Evolutionary conservation across 1,140 invertebrate species (phyloP).

Genomic region (Drosophila mauritiana): DNA sequence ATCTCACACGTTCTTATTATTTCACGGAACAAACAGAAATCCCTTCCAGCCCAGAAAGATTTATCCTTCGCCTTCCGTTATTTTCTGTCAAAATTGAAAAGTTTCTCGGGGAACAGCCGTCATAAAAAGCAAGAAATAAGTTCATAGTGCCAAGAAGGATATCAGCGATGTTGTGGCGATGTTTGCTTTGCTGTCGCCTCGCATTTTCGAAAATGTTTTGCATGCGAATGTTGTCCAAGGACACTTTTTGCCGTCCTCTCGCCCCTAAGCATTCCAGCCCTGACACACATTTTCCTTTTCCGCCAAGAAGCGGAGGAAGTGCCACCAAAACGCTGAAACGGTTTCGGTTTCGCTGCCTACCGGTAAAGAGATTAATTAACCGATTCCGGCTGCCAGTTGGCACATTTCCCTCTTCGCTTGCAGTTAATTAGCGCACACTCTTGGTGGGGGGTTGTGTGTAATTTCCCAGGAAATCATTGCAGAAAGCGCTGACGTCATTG

Average conservation of each 20-base stretch:
- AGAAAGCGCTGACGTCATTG: conserved; percentile 61
- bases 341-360: conserved; percentile 31
- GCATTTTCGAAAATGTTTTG: conserved; percentile 41
- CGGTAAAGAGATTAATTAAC: conserved; percentile 80
- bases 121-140: conserved; percentile 45
- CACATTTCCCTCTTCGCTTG: conserved; percentile 65
- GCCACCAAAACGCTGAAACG: conserved; percentile 57
- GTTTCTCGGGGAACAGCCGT: conserved; percentile 21
- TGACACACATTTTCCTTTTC: conserved; percentile 67
- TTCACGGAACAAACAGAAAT: conserved; percentile 62
- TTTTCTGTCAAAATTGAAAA: conserved; percentile 64
- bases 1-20: conserved; percentile 76
- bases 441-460: neutral
- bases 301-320: conserved; percentile 49
- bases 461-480: conserved; percentile 32
- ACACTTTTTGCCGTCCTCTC: neutral
- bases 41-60: conserved; percentile 4
- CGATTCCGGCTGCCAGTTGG: conserved; percentile 74
- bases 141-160: conserved; percentile 36
- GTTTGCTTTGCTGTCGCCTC: conserved; percentile 34
- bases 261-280: conserved; percentile 21
- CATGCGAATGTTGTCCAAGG: conserved; percentile 61
- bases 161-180: conserved; percentile 32
- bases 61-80: conserved; percentile 1
- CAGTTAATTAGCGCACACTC: conserved; percentile 69